These are phyloP conservation scores for Pterocles orientalis DNA, from an alignment of 2,113 vertebrate species.

Conservation along the genomic window DNA sequence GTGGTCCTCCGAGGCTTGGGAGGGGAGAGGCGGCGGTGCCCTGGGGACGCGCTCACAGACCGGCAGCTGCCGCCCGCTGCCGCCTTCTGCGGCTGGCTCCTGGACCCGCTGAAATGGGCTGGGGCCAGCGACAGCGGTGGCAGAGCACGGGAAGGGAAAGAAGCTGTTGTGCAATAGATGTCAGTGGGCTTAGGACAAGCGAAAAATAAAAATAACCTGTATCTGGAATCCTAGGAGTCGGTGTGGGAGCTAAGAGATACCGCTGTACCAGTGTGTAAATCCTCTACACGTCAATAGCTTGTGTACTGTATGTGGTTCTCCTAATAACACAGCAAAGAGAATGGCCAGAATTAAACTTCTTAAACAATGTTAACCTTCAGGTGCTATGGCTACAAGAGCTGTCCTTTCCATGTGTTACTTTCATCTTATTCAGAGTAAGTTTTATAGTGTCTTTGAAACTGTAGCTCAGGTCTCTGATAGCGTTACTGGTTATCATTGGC, in stretches of 20 bases:
- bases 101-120: fast-evolving
- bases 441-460: neutral
- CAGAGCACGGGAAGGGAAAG: neutral
- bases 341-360: neutral
- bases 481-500: fast-evolving
- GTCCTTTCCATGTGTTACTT: neutral
- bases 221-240: neutral
- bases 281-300: neutral
- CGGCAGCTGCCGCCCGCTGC: fast-evolving
- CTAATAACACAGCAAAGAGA: neutral
- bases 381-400: neutral
- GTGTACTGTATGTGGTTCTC: fast-evolving
- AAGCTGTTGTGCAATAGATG: fast-evolving
- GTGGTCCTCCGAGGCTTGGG: neutral
- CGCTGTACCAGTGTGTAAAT: neutral
- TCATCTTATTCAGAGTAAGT: neutral
- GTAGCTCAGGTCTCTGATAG: neutral
- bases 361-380: neutral
- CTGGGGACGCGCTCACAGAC: fast-evolving
- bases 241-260: neutral
- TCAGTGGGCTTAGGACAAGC: neutral
- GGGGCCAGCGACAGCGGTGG: fast-evolving
- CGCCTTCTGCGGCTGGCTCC: fast-evolving
- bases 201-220: neutral
- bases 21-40: neutral